Evolutionary conservation across 2,888 invertebrate genomes (phyloP), one percentile per base, ranked within the genome.

Genomic region (Hypolimnas misippus): DNA sequence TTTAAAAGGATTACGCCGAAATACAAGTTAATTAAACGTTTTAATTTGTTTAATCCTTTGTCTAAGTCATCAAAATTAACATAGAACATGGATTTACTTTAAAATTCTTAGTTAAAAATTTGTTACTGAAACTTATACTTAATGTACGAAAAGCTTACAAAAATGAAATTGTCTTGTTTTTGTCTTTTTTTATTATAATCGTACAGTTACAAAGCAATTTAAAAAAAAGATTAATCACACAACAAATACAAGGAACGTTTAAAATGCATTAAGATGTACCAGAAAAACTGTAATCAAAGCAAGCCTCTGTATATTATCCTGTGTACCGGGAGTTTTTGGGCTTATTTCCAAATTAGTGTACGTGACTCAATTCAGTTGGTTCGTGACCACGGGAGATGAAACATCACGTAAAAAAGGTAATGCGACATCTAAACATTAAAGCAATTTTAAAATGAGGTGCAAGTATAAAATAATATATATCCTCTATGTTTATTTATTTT

Each of bases 281-380:
- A 12, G 7, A 49, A 44, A 33, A 44, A 31, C 35, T 33, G 42
- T 14, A 19, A 38, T 35, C 38, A 21, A 25, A 40, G 16, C 31
- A 31, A 58, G 31, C 40, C 19, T 51, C 3, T 42, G 29, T 52
- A 16, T 46, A 21, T 21, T 21, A 21, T 33, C 25, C 38, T 38
- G 19, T 63, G 51, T 54, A 54, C 29, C 40, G 14, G 31, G 44
- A 21, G 42, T 21, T 63, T 62, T 61, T 63, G 53, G 60, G 46
- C 46, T 66, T 61, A 55, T 60, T 63, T 54, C 49, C 50, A 57
- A 66, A 66, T 63, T 57, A 63, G 57, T 46, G 21, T 57, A 66
- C 61, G 57, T 66, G 66, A 66, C 54, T 61, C 61, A 57, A 57
- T 66, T 57, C 25, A 40, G 31, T 51, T 14, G 29, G 57, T 58